These are phyloP conservation scores for Pungitius pungitius DNA, from an alignment of 2,113 vertebrate species.

Conservation along the genomic window DNA sequence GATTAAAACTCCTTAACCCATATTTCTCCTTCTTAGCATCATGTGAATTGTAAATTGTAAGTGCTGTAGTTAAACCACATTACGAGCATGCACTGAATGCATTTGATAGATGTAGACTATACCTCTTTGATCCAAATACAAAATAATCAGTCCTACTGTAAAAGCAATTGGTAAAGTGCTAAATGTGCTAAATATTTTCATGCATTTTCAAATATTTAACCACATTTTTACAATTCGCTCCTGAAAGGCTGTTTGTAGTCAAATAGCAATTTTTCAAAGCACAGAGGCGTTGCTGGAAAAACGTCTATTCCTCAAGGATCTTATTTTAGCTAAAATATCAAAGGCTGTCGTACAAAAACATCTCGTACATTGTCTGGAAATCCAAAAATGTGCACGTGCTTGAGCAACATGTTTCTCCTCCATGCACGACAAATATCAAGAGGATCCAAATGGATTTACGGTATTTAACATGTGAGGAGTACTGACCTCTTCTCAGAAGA, in stretches of 20 bases:
- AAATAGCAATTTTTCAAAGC: no score
- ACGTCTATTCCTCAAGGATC: no score
- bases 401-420: background rate
- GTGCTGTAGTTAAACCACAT: background rate
- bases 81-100: no score
- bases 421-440: no score
- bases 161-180: background rate
- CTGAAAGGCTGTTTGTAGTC: no score
- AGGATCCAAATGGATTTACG: no score
- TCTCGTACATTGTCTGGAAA: background rate
- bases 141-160: background rate
- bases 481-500: no score
- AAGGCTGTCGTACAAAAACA: background rate
- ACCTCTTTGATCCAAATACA: background rate
- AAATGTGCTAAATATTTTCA: no score
- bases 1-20: background rate
- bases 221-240: background rate
- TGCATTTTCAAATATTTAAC: no score
- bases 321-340: background rate
- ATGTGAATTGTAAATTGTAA: background rate
- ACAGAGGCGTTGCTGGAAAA: no score
- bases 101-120: background rate
- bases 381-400: background rate
- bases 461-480: no score
- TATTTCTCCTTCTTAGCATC: background rate